These are phyloP conservation scores for Alentia gelatinosa DNA, from an alignment of 2,888 invertebrate species.

Conservation along the genomic window DNA sequence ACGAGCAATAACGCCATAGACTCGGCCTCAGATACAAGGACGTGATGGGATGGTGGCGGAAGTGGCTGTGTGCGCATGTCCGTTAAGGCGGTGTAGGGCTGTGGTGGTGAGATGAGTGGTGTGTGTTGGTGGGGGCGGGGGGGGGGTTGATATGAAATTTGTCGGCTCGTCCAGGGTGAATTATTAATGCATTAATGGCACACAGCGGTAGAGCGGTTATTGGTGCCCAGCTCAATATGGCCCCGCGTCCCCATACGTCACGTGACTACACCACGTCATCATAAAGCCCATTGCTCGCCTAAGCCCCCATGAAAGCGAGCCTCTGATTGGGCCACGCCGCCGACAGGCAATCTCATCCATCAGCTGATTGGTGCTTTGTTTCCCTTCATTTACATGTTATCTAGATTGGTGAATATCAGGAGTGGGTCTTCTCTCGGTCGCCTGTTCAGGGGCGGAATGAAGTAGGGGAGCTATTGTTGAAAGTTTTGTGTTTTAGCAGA, in stretches of 20 bases:
- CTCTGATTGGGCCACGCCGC: background rate
- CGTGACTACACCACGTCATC: background rate
- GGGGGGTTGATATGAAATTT: constrained; percentile 1
- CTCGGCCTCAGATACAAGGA: too few relatives aligned
- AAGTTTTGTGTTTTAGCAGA: too few relatives aligned
- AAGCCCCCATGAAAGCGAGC: background rate
- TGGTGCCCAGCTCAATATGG: background rate
- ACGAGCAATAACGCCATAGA: too few relatives aligned
- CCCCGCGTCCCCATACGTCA: background rate
- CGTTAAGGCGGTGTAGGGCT: too few relatives aligned
- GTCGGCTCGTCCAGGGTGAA: background rate
- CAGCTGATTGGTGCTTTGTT: background rate
- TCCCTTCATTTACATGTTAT: background rate
- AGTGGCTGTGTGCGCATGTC: too few relatives aligned
- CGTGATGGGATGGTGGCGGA: too few relatives aligned
- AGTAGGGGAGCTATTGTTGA: too few relatives aligned
- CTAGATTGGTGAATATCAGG: background rate
- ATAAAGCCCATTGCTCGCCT: constrained; percentile 16
- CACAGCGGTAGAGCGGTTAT: background rate
- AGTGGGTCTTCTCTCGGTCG: too few relatives aligned
- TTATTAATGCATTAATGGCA: background rate
- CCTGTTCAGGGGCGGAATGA: too few relatives aligned
- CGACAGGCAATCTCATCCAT: background rate
- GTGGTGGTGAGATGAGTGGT: too few relatives aligned
- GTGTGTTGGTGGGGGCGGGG: background rate